phyloP scores from a whole-genome alignment of 2,797 vertebrate genomes.

The Gymnocypris eckloni region DNA sequence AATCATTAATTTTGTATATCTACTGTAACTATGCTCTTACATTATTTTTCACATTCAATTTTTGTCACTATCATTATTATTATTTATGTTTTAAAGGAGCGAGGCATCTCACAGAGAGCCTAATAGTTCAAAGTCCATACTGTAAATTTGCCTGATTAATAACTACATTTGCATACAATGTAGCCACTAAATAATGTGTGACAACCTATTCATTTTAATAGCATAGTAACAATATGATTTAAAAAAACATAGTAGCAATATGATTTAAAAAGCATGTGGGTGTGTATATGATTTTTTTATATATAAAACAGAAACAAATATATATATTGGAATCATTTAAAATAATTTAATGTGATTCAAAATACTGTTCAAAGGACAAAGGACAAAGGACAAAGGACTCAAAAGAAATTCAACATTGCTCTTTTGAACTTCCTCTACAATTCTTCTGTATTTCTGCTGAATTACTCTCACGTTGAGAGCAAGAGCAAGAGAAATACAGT shows the following conservation, averaged over 20 bases:
- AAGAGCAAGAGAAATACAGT: slow-evolving; percentile 23
- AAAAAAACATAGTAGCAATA: not conserved
- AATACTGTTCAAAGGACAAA: not conserved
- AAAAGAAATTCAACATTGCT: not conserved
- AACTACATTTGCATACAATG: slow-evolving; percentile 1
- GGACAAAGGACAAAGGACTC: not conserved
- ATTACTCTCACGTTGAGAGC: not conserved
- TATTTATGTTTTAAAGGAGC: not conserved
- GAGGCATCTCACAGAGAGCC: not conserved
- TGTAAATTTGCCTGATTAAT: slow-evolving; percentile 19
- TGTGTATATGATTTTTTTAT: too few species aligned
- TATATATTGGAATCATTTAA: not conserved
- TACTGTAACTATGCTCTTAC: not conserved
- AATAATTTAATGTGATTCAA: not conserved
- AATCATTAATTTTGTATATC: not conserved
- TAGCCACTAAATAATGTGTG: not conserved
- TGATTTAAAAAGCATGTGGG: not conserved
- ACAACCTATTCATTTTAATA: not conserved
- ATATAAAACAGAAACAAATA: too few species aligned
- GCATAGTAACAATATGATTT: not conserved
- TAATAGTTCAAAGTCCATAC: slow-evolving; percentile 18
- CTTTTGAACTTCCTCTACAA: slow-evolving; percentile 11
- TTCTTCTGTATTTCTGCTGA: slow-evolving; percentile 1
- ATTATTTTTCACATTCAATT: not conserved
- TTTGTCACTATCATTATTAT: not conserved